Percentiles rank a stretch among this genome's conserved stretches.
phyloP scores from a whole-genome alignment of 2,113 vertebrate genomes.

The Poecile atricapillus region DNA sequence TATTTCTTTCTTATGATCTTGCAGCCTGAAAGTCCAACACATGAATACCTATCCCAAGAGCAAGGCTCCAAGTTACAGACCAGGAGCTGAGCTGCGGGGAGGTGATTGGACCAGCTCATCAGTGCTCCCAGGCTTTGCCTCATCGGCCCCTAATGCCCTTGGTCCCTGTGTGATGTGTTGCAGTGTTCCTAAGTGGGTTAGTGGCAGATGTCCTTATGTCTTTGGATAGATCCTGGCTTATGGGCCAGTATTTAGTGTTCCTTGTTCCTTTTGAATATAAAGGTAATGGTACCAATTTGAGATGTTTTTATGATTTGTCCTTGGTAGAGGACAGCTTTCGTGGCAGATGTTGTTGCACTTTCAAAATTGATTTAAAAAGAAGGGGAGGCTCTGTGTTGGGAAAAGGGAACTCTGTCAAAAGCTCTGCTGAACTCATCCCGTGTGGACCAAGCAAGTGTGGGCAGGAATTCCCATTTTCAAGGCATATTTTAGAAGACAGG shows the following conservation, averaged over 20 bases:
- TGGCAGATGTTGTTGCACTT: neutral
- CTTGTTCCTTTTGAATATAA: neutral
- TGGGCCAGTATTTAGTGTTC: neutral
- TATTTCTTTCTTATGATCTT: neutral
- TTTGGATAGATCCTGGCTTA: neutral
- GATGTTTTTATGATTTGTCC: neutral
- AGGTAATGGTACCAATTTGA: neutral
- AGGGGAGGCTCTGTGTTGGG: neutral
- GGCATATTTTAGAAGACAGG: neutral
- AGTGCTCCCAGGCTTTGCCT: neutral
- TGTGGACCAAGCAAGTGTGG: neutral
- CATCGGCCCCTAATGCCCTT: neutral
- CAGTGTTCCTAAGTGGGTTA: neutral
- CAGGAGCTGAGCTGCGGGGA: neutral
- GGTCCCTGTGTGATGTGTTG: neutral
- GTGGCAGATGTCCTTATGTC: neutral
- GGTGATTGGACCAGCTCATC: neutral
- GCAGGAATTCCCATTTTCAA: neutral
- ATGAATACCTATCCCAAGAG: neutral
- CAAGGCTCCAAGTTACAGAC: neutral
- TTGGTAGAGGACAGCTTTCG: neutral
- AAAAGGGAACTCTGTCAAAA: neutral
- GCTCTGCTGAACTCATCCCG: neutral
- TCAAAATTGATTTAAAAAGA: neutral
- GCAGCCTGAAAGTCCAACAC: fast-evolving